phyloP scores from a whole-genome alignment of 2,888 invertebrate species.

The Gastracanthus pulcherrimus region DNA sequence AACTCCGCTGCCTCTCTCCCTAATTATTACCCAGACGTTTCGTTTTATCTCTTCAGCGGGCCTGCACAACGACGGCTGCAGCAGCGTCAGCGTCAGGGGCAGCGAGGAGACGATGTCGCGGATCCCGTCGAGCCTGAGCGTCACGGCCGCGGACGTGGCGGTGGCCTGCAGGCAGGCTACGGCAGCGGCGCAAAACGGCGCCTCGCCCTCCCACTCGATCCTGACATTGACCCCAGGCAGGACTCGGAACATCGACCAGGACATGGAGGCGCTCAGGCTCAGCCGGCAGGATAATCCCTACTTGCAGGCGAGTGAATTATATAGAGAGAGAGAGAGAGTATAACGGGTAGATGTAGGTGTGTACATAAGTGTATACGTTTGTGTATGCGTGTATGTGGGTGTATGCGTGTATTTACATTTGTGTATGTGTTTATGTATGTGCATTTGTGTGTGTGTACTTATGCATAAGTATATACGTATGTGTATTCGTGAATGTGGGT shows the following conservation, averaged over 20 bases:
- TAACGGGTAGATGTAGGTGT: not conserved
- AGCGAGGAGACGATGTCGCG: constrained; percentile 68
- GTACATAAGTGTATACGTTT: too few relatives aligned
- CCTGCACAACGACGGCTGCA: not conserved
- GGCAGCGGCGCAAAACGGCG: not conserved
- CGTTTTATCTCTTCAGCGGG: too few relatives aligned
- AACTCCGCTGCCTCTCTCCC: too few relatives aligned
- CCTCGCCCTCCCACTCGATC: constrained; percentile 82
- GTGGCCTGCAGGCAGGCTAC: constrained; percentile 67
- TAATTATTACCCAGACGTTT: too few relatives aligned
- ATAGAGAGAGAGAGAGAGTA: not conserved
- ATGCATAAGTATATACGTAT: too few relatives aligned
- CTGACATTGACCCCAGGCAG: constrained; percentile 86
- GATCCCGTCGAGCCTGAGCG: constrained; percentile 78
- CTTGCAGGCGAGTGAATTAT: constrained; percentile 82
- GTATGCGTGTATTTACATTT: too few relatives aligned
- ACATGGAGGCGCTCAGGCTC: constrained; percentile 89
- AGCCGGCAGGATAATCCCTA: constrained; percentile 92
- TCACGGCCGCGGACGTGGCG: constrained; percentile 76
- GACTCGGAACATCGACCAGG: constrained; percentile 88
- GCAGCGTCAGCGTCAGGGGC: not conserved
- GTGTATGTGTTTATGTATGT: too few relatives aligned
- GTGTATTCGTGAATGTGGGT: too few relatives aligned
- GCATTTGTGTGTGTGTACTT: too few relatives aligned
- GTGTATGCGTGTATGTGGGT: too few relatives aligned